A percentile compares a stretch with the other conserved stretches of the same genome.
Evolutionary conservation across 2,113 vertebrate genomes (phyloP).

Genomic region (Boleophthalmus pectinirostris): DNA sequence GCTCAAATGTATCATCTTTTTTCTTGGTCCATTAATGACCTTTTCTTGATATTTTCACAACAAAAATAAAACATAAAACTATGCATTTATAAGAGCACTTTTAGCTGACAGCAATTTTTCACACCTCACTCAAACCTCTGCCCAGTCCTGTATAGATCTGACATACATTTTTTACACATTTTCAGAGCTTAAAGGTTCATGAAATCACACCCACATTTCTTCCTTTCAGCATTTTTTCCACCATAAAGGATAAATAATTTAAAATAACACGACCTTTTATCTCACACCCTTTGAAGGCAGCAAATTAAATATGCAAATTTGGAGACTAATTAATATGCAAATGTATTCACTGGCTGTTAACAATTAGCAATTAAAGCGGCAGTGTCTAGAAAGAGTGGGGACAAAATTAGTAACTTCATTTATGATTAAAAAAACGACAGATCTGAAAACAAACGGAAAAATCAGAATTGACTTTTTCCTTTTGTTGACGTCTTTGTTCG

Average conservation of each 20-base stretch:
- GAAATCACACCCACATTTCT: constrained; percentile 86
- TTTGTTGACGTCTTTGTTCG: constrained; percentile 75
- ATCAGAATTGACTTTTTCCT: constrained; percentile 92
- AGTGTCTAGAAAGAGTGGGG: constrained; percentile 99
- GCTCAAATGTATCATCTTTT: not conserved
- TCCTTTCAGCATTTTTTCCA: constrained; percentile 97
- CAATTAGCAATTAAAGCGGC: constrained; percentile 99
- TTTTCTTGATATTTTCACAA: not conserved
- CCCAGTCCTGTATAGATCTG: not conserved
- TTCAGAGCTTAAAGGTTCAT: constrained; percentile 77
- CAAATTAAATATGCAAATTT: constrained; percentile 99
- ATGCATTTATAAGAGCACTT: not conserved
- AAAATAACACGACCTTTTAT: constrained; percentile 99
- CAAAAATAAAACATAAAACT: constrained; percentile 1
- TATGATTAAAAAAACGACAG: constrained; percentile 89
- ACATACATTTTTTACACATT: constrained; percentile 38
- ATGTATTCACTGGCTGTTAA: constrained; percentile 99
- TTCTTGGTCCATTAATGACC: not conserved
- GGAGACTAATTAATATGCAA: constrained; percentile 99
- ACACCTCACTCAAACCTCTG: not conserved
- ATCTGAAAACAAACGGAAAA: constrained; percentile 88
- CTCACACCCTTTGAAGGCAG: constrained; percentile 99
- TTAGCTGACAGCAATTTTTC: not conserved
- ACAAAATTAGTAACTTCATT: constrained; percentile 99
- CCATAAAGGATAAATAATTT: constrained; percentile 99